Conservation (phyloP, 2,888 invertebrate genomes). For the Rhagium mordax region DNA sequence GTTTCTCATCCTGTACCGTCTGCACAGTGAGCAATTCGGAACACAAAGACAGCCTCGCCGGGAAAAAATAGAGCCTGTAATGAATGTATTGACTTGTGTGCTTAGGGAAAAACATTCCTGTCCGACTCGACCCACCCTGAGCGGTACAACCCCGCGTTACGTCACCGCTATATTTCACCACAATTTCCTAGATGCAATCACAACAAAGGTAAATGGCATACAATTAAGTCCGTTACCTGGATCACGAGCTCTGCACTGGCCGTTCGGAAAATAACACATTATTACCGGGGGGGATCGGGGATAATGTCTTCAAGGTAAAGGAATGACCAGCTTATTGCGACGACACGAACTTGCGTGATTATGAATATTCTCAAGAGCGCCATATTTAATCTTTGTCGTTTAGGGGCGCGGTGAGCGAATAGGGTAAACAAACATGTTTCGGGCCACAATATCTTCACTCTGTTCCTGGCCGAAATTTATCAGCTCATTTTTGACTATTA, state of each 20-base stretch:
- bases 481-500: no score
- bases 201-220: background rate
- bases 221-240: background rate
- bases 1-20: no score
- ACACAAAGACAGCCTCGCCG: no score
- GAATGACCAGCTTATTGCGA: background rate
- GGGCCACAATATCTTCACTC: no score
- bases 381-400: no score
- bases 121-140: background rate
- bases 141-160: background rate
- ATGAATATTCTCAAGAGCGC: background rate
- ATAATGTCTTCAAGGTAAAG: background rate
- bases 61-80: no score
- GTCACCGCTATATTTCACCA: background rate
- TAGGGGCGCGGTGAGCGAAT: no score
- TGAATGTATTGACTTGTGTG: no score
- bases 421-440: no score
- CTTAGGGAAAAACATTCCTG: no score
- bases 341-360: background rate
- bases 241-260: background rate
- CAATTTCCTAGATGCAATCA: background rate
- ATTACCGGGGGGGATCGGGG: background rate
- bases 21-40: no score
- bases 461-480: no score
- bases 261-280: background rate